Evolutionary conservation across 2,888 invertebrate species (phyloP).

Genomic region (Syrphus vitripennis): DNA sequence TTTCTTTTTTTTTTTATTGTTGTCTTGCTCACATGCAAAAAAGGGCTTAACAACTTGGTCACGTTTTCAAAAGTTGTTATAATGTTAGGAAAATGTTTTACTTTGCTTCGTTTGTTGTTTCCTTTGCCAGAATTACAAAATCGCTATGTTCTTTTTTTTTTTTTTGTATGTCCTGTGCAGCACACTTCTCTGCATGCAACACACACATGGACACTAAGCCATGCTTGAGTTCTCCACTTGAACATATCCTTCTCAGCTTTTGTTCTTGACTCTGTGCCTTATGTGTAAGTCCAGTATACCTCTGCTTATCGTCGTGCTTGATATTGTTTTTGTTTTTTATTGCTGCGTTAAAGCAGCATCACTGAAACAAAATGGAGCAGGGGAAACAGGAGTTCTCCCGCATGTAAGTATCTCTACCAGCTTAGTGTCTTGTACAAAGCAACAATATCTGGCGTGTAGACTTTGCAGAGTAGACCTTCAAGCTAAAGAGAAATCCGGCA

Average conservation of each 20-base stretch:
- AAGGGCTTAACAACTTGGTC: conserved; percentile 73
- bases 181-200: conserved; percentile 11
- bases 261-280: conserved; percentile 15
- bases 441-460: conserved; percentile 26
- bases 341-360: not conserved
- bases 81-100: conserved; percentile 65
- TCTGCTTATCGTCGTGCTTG: conserved; percentile 21
- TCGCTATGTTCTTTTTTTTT: not conserved
- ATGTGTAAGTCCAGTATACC: not conserved
- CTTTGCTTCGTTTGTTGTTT: conserved; percentile 54
- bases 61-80: conserved; percentile 70
- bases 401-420: not conserved
- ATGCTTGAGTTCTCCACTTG: conserved; percentile 28
- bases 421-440: conserved; percentile 25
- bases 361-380: not conserved
- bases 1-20: not conserved
- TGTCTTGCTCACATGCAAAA: conserved; percentile 30
- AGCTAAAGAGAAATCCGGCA: not conserved
- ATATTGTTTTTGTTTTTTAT: conserved; percentile 4
- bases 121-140: conserved; percentile 23
- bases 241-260: conserved; percentile 47
- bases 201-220: not conserved
- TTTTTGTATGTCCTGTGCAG: conserved; percentile 19
- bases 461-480: not conserved
- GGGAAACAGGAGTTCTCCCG: conserved; percentile 7